A percentile compares a stretch with the other conserved stretches of the same genome.
Evolutionary conservation across 2,888 invertebrate genomes (phyloP).

Genomic region (Melinopterus prodromus): DNA sequence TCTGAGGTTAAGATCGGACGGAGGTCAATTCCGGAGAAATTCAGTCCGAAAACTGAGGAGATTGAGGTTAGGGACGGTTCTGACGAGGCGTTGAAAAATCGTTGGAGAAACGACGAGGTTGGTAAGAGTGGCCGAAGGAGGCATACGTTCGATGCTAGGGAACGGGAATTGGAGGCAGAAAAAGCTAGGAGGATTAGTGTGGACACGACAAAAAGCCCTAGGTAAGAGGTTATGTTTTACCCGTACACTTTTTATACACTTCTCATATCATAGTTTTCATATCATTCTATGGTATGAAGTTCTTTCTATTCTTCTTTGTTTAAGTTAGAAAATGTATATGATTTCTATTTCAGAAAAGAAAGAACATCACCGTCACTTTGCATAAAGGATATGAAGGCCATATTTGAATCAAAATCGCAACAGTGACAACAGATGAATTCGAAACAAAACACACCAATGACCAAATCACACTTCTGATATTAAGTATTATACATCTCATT

Average conservation of each 20-base stretch:
- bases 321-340: no score
- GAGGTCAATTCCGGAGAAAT: constrained; percentile 41
- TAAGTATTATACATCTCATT: constrained; percentile 9
- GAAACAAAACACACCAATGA: constrained; percentile 19
- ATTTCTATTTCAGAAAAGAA: constrained; percentile 70
- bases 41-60: constrained; percentile 33
- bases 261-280: no score
- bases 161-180: constrained; percentile 53
- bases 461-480: constrained; percentile 23
- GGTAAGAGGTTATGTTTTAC: constrained; percentile 48
- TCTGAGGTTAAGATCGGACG: constrained; percentile 42
- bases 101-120: constrained; percentile 34
- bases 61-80: constrained; percentile 13
- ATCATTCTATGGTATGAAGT: no score
- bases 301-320: no score
- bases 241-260: no score
- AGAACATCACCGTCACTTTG: constrained; percentile 76
- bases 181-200: constrained; percentile 52
- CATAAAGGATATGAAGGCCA: constrained; percentile 83
- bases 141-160: constrained; percentile 54
- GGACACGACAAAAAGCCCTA: constrained; percentile 54
- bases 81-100: constrained; percentile 39
- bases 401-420: constrained; percentile 78
- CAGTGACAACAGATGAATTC: constrained; percentile 46
- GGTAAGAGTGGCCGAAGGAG: constrained; percentile 47